A percentile compares a stretch with the other conserved stretches of the same genome.
phyloP scores from a whole-genome alignment of 2,797 vertebrate genomes.

The Acrossocheilus wenchowensis region DNA sequence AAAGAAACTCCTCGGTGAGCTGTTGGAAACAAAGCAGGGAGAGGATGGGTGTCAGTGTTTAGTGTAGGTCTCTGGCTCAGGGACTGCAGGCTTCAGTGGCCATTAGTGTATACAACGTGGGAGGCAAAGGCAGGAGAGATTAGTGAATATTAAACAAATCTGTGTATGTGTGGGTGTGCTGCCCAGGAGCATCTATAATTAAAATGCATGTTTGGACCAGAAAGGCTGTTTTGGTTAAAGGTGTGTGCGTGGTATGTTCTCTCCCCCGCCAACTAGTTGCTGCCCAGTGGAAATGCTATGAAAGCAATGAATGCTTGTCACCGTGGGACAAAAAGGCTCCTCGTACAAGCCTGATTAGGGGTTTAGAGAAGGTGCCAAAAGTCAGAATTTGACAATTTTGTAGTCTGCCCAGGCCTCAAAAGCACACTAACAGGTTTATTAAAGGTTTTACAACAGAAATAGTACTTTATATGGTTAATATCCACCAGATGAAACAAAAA shows the following conservation, averaged over 20 bases:
- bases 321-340: conserved; percentile 6
- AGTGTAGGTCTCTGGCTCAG: conserved; percentile 31
- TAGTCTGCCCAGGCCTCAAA: conserved; percentile 7
- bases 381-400: conserved; percentile 9
- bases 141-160: conserved; percentile 48
- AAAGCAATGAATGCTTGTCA: conserved; percentile 25
- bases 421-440: conserved; percentile 20
- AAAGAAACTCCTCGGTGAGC: conserved; percentile 53
- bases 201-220: conserved; percentile 41
- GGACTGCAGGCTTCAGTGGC: conserved; percentile 33
- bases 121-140: conserved; percentile 44
- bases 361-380: background rate
- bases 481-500: background rate
- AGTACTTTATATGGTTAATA: background rate
- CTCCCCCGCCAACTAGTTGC: conserved; percentile 24
- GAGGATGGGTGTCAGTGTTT: conserved; percentile 55
- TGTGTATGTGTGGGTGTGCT: conserved; percentile 34
- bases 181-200: conserved; percentile 40
- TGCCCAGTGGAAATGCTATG: conserved; percentile 36
- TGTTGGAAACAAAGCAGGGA: conserved; percentile 54
- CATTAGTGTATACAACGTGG: conserved; percentile 42
- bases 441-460: background rate
- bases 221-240: conserved; percentile 39
- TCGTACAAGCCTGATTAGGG: background rate
- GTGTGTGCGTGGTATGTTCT: conserved; percentile 14